Evolutionary conservation across 1,140 invertebrate species (phyloP).

Genomic region (Gyrodactylus salaris): DNA sequence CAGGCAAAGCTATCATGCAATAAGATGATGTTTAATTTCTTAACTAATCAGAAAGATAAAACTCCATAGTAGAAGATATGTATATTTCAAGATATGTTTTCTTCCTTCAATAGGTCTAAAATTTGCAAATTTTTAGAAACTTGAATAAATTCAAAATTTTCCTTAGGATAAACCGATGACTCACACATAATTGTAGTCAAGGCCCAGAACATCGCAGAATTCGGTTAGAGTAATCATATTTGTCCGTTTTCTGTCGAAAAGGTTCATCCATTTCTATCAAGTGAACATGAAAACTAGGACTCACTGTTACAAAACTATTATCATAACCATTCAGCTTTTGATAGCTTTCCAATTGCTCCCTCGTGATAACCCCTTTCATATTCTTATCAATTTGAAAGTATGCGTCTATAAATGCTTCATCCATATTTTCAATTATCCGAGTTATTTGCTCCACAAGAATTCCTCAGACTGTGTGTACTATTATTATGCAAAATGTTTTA

Average conservation of each 20-base stretch:
- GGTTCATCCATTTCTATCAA: slow-evolving; percentile 5
- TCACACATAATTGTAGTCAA: background rate
- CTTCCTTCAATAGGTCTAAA: too few relatives aligned
- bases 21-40: too few relatives aligned
- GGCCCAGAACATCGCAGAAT: slow-evolving; percentile 3
- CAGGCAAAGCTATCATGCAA: too few relatives aligned
- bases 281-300: background rate
- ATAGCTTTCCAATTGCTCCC: background rate
- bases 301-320: background rate
- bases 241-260: slow-evolving; percentile 1
- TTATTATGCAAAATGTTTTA: too few relatives aligned
- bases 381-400: slow-evolving; percentile 3
- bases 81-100: too few relatives aligned
- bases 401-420: background rate
- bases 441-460: too few relatives aligned
- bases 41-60: too few relatives aligned
- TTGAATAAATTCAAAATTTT: too few relatives aligned
- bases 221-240: background rate
- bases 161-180: too few relatives aligned
- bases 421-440: background rate
- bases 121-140: too few relatives aligned
- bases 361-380: background rate
- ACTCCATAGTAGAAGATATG: too few relatives aligned
- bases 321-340: slow-evolving; percentile 2
- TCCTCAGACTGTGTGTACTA: too few relatives aligned